Conservation (phyloP, 2,113 vertebrate genomes). For the Salminus brasiliensis region DNA sequence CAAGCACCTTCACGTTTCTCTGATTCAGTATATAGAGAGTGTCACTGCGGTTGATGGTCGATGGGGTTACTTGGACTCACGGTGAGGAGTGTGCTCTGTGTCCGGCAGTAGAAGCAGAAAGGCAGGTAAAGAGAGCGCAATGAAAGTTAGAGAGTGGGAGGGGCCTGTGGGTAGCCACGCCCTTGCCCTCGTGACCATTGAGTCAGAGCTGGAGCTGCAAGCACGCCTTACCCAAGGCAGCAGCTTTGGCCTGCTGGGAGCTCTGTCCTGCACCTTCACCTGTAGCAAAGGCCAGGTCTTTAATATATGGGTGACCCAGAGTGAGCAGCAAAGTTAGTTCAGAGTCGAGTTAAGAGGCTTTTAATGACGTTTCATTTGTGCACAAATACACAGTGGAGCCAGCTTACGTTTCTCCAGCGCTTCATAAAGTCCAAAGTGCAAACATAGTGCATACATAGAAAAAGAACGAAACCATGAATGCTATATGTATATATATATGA, state of each 20-base stretch:
- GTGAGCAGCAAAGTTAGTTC: too few relatives aligned
- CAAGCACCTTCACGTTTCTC: background rate
- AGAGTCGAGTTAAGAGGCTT: too few relatives aligned
- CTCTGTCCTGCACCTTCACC: background rate
- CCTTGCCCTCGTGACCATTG: conserved; percentile 25
- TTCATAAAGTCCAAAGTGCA: too few relatives aligned
- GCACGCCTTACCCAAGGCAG: background rate
- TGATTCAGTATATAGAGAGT: background rate
- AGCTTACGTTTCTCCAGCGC: too few relatives aligned
- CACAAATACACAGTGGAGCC: too few relatives aligned
- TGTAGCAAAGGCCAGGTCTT: too few relatives aligned
- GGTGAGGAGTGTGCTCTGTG: background rate
- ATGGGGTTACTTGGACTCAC: background rate
- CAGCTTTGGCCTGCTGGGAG: too few relatives aligned
- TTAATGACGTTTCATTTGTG: too few relatives aligned
- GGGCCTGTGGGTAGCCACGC: conserved; percentile 25
- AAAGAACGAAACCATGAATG: too few relatives aligned
- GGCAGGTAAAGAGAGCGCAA: background rate
- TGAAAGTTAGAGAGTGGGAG: background rate
- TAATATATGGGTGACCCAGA: too few relatives aligned
- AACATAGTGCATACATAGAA: too few relatives aligned
- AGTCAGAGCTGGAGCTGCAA: conserved; percentile 35
- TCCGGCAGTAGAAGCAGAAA: background rate
- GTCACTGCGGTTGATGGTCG: background rate
- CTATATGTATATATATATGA: too few relatives aligned